Conservation (phyloP, 2,113 vertebrate species). For the Porphyrio hochstetteri region DNA sequence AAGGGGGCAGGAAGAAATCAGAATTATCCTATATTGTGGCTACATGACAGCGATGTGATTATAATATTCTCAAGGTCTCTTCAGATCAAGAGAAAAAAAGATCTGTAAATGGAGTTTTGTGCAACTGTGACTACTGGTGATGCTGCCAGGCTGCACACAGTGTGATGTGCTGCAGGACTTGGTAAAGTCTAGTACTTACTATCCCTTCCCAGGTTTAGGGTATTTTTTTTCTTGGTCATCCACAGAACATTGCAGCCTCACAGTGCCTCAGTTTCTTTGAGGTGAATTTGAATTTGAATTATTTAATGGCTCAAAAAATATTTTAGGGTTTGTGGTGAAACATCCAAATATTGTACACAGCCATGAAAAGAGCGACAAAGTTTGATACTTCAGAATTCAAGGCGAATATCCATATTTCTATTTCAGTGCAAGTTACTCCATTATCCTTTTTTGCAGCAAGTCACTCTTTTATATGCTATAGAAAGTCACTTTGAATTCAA, state of each 20-base stretch:
- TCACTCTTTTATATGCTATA: conserved; percentile 64
- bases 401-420: conserved; percentile 49
- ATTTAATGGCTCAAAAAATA: not conserved
- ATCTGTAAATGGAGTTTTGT: not conserved
- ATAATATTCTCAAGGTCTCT: not conserved
- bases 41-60: not conserved
- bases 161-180: not conserved
- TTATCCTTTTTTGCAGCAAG: conserved; percentile 53
- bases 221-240: not conserved
- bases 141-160: not conserved
- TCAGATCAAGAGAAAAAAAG: not conserved
- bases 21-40: not conserved
- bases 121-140: not conserved
- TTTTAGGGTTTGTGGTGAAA: not conserved
- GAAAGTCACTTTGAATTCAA: conserved; percentile 83
- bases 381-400: conserved; percentile 35
- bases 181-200: not conserved
- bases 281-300: not conserved
- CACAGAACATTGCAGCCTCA: not conserved
- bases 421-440: conserved; percentile 38
- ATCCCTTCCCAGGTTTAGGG: not conserved
- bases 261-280: not conserved
- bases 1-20: not conserved
- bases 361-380: not conserved
- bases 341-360: not conserved